A percentile compares a stretch with the other conserved stretches of the same genome.
These are phyloP conservation scores for Idaea dimidiata DNA, from an alignment of 2,888 invertebrate genomes.

Conservation along the genomic window DNA sequence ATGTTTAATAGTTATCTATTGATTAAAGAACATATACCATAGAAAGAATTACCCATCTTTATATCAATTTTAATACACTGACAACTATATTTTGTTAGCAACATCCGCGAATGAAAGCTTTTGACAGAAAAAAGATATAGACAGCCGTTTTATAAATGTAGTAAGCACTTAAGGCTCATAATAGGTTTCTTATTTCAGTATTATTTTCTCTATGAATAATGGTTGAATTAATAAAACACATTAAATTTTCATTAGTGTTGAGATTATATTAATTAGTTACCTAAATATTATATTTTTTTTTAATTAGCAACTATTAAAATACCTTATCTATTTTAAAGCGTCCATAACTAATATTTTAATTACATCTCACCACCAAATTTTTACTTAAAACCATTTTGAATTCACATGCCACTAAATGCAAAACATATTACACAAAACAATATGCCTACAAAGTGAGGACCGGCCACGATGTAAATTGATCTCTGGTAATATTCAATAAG, in stretches of 20 bases:
- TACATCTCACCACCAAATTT: too few relatives aligned
- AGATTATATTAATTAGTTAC: not conserved
- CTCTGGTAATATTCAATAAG: conserved; percentile 46
- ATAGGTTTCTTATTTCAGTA: not conserved
- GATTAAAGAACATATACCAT: too few relatives aligned
- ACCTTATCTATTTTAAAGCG: not conserved
- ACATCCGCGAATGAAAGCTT: not conserved
- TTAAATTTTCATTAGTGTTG: not conserved
- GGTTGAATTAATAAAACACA: conserved; percentile 3
- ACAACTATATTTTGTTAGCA: not conserved
- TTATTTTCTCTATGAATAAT: not conserved
- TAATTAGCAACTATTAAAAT: not conserved
- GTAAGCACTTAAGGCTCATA: not conserved
- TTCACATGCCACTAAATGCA: not conserved
- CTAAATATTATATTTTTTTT: not conserved
- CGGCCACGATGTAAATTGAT: conserved; percentile 26
- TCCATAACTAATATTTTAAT: not conserved
- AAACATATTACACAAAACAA: conserved; percentile 27
- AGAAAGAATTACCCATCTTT: too few relatives aligned
- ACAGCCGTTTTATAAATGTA: not conserved
- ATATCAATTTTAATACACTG: too few relatives aligned
- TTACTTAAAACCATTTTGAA: not conserved
- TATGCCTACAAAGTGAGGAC: conserved; percentile 15
- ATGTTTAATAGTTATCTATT: too few relatives aligned
- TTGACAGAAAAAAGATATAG: too few relatives aligned